phyloP scores from a whole-genome alignment of 2,113 vertebrate genomes.

The Illadopsis cleaveri region DNA sequence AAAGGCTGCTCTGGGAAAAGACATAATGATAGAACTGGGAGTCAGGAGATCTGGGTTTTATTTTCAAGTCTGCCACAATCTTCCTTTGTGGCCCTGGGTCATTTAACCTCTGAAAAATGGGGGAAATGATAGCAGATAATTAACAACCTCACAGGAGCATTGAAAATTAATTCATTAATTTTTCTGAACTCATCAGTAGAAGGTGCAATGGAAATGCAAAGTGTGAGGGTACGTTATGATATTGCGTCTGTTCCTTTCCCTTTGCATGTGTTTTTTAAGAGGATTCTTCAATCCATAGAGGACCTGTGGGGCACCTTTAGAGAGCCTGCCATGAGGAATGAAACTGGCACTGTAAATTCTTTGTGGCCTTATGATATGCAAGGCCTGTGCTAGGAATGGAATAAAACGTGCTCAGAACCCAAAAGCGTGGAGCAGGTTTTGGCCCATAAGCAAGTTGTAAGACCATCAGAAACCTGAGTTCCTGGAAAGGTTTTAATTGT shows the following conservation, averaged over 20 bases:
- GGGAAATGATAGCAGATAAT: slow-evolving; percentile 69
- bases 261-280: not conserved
- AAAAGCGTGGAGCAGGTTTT: not conserved
- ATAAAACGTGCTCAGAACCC: not conserved
- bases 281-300: not conserved
- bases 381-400: not conserved
- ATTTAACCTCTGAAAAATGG: slow-evolving; percentile 71
- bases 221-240: not conserved
- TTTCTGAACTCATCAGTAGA: slow-evolving; percentile 69
- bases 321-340: not conserved
- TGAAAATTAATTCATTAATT: slow-evolving; percentile 71
- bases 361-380: not conserved
- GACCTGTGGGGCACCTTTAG: not conserved
- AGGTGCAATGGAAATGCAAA: slow-evolving; percentile 59
- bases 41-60: slow-evolving; percentile 67
- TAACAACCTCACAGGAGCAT: slow-evolving; percentile 68
- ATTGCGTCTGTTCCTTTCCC: not conserved
- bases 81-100: slow-evolving; percentile 69
- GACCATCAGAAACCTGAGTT: not conserved
- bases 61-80: slow-evolving; percentile 69
- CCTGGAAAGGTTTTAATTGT: not conserved
- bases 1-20: slow-evolving; percentile 67
- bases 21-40: slow-evolving; percentile 69
- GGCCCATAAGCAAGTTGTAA: not conserved
- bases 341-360: not conserved